phyloP scores from a whole-genome alignment of 2,797 vertebrate species.

The Meriones psammophilus region DNA sequence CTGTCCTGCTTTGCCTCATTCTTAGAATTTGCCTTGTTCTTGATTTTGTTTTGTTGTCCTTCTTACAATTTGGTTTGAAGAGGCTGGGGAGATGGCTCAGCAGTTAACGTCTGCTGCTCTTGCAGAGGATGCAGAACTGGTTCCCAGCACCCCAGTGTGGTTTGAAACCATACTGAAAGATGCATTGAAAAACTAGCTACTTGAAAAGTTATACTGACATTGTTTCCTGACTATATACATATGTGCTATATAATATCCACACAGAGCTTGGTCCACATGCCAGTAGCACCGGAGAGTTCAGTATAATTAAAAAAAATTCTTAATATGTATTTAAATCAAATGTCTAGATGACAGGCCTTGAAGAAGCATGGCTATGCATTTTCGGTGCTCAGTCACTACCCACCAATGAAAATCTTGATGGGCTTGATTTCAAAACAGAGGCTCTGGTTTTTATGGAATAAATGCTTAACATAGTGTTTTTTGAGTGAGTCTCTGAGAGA shows the following conservation, averaged over 20 bases:
- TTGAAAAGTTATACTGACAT: background rate
- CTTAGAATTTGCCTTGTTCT: slow-evolving; percentile 8
- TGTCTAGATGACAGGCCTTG: background rate
- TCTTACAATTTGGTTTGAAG: background rate
- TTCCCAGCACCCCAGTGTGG: background rate
- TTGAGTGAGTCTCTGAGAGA: slow-evolving; percentile 61
- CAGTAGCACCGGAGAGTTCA: background rate
- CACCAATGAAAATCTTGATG: slow-evolving; percentile 17
- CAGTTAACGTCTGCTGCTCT: background rate
- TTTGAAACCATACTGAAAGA: slow-evolving; percentile 14
- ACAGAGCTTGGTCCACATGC: background rate
- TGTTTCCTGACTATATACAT: background rate
- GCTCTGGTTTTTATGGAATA: slow-evolving; percentile 59
- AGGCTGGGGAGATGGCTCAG: background rate
- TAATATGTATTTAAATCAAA: slow-evolving; percentile 40
- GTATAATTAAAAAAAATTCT: slow-evolving; percentile 31
- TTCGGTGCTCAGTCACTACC: background rate
- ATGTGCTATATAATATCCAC: background rate
- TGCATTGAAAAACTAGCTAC: background rate
- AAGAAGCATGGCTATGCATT: background rate
- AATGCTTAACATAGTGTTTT: slow-evolving; percentile 54
- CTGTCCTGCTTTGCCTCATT: background rate
- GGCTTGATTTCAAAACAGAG: background rate
- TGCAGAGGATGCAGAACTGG: background rate
- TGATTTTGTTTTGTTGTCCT: slow-evolving; percentile 4